Conservation (phyloP, 2,888 invertebrate genomes). For the Sympetrum striolatum region DNA sequence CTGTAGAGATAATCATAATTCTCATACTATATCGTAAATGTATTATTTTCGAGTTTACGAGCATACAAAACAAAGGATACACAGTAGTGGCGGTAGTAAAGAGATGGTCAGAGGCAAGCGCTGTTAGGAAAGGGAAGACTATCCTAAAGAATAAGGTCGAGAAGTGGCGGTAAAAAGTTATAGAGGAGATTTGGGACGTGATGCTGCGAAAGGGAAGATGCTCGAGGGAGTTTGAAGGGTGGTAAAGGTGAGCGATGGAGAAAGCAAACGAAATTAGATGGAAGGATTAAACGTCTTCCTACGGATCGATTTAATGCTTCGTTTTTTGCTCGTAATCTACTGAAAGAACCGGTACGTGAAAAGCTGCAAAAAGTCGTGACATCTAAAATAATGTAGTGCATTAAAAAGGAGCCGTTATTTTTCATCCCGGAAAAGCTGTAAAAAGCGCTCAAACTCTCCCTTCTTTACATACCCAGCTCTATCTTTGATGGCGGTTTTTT, state of each 20-base stretch:
- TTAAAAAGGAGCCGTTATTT: background rate
- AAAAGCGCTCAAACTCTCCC: background rate
- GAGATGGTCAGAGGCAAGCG: background rate
- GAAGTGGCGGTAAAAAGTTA: background rate
- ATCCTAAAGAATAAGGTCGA: background rate
- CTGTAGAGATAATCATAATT: too few relatives aligned
- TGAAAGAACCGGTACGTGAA: conserved; percentile 8
- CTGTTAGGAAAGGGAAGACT: background rate
- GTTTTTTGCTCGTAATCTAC: conserved; percentile 27
- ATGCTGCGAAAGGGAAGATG: background rate
- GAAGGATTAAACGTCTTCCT: conserved; percentile 31
- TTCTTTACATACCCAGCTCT: too few relatives aligned
- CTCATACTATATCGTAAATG: too few relatives aligned
- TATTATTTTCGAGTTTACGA: too few relatives aligned
- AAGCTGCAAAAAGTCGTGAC: conserved; percentile 20
- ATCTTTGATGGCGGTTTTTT: too few relatives aligned
- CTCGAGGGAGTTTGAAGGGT: background rate
- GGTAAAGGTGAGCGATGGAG: conserved; percentile 2
- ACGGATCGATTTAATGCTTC: conserved; percentile 9
- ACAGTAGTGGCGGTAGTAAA: background rate
- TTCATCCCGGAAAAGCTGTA: background rate
- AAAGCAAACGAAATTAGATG: conserved; percentile 25
- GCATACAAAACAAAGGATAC: too few relatives aligned
- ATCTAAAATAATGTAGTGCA: conserved; percentile 32
- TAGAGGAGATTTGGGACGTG: background rate